Percentiles rank a stretch among this genome's conserved stretches.
Conservation (phyloP, 2,888 invertebrate species). For the Acronicta aceris region DNA sequence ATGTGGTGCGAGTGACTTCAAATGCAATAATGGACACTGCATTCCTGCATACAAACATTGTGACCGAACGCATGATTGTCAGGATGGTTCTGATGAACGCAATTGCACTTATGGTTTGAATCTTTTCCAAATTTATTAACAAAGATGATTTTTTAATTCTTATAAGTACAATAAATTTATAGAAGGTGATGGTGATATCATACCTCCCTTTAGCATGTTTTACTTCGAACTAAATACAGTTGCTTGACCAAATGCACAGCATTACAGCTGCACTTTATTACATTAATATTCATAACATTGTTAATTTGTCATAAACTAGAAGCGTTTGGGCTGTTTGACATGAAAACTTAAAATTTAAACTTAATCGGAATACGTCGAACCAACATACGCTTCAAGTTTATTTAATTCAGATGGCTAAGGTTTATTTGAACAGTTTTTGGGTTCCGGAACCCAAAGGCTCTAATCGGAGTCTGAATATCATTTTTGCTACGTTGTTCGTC, state of each 20-base stretch:
- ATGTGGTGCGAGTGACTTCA: constrained; percentile 88
- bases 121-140: constrained; percentile 68
- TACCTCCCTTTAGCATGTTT: constrained; percentile 44
- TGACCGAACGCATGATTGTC: constrained; percentile 89
- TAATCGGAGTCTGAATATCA: too few species aligned
- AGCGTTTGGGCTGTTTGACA: constrained; percentile 1
- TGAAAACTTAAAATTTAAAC: background rate
- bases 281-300: constrained; percentile 33
- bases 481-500: too few species aligned
- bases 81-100: constrained; percentile 89
- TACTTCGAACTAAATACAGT: constrained; percentile 20
- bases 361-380: background rate
- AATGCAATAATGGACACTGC: constrained; percentile 91
- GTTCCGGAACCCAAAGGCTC: too few species aligned
- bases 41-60: constrained; percentile 87
- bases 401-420: constrained; percentile 11
- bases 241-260: constrained; percentile 43
- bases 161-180: constrained; percentile 14
- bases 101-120: constrained; percentile 87
- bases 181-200: constrained; percentile 49
- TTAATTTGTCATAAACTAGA: constrained; percentile 31
- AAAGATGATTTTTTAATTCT: constrained; percentile 39
- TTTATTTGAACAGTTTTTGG: constrained; percentile 6
- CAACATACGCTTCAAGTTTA: constrained; percentile 31
- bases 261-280: constrained; percentile 33